Evolutionary conservation across 2,113 vertebrate species (phyloP).

Genomic region (Arenaria interpres): DNA sequence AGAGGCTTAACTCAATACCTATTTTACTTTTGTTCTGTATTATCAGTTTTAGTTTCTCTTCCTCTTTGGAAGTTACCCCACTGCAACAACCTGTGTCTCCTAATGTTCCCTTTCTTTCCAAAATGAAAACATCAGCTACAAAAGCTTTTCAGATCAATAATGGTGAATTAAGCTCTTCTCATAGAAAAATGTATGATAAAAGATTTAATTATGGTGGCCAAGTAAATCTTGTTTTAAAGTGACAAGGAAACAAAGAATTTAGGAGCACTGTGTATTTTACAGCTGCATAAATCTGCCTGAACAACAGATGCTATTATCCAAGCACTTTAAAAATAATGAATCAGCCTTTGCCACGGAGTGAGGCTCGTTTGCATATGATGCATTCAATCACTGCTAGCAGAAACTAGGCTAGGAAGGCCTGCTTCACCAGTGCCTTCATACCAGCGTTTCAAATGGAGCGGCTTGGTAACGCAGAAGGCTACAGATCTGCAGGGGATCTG

Average conservation of each 20-base stretch:
- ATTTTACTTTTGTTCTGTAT: neutral
- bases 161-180: slow-evolving; percentile 27
- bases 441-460: neutral
- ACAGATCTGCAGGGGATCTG: neutral
- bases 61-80: neutral
- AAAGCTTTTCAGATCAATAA: slow-evolving; percentile 36
- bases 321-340: slow-evolving; percentile 54
- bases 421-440: neutral
- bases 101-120: neutral
- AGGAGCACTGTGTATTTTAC: slow-evolving; percentile 36
- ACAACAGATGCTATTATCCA: slow-evolving; percentile 42
- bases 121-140: slow-evolving; percentile 16
- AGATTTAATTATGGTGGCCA: slow-evolving; percentile 44
- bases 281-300: slow-evolving; percentile 39
- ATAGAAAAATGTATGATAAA: slow-evolving; percentile 46
- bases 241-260: slow-evolving; percentile 52
- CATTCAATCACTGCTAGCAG: neutral
- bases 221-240: slow-evolving; percentile 59
- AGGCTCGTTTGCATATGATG: neutral
- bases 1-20: neutral
- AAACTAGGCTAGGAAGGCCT: neutral
- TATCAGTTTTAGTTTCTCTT: neutral
- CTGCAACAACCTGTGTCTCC: neutral
- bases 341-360: neutral
- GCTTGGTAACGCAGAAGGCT: neutral